Conservation (phyloP, 1,140 invertebrate genomes). For the Musca vetustissima region DNA sequence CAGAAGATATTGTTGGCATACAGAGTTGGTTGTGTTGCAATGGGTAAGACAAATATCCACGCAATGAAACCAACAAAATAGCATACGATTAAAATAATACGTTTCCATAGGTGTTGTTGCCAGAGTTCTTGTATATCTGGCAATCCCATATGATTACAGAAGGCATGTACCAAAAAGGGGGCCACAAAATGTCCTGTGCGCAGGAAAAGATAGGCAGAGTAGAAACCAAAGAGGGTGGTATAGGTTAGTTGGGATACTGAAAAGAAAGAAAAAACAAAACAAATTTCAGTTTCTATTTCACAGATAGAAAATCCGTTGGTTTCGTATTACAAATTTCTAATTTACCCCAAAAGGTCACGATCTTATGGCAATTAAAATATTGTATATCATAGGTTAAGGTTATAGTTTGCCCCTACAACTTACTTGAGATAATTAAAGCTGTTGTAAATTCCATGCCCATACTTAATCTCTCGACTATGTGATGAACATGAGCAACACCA, state of each 20-base stretch:
- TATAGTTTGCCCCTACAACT: slow-evolving; percentile 44
- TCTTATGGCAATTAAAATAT: background rate
- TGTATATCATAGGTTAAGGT: no score
- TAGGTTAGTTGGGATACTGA: slow-evolving; percentile 86
- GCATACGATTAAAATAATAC: slow-evolving; percentile 63
- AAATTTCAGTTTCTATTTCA: no score
- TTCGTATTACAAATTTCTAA: no score
- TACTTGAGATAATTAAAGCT: slow-evolving; percentile 71
- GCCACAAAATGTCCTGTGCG: slow-evolving; percentile 85
- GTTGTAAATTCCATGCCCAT: slow-evolving; percentile 67
- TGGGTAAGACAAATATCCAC: slow-evolving; percentile 77
- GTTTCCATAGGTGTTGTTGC: slow-evolving; percentile 67
- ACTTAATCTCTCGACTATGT: slow-evolving; percentile 79
- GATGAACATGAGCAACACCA: slow-evolving; percentile 92
- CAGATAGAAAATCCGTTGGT: slow-evolving; percentile 27
- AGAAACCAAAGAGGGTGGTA: slow-evolving; percentile 91
- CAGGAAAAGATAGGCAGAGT: slow-evolving; percentile 86
- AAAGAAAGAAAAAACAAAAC: slow-evolving; percentile 41
- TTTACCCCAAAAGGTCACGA: slow-evolving; percentile 26
- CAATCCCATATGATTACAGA: slow-evolving; percentile 96
- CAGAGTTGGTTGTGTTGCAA: slow-evolving; percentile 75
- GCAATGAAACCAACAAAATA: slow-evolving; percentile 75
- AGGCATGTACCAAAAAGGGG: slow-evolving; percentile 86
- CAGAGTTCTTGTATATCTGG: slow-evolving; percentile 82
- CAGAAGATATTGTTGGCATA: slow-evolving; percentile 74